A percentile compares a stretch with the other conserved stretches of the same genome.
Conservation (phyloP, 2,113 vertebrate species). For the Eulemur macaco region DNA sequence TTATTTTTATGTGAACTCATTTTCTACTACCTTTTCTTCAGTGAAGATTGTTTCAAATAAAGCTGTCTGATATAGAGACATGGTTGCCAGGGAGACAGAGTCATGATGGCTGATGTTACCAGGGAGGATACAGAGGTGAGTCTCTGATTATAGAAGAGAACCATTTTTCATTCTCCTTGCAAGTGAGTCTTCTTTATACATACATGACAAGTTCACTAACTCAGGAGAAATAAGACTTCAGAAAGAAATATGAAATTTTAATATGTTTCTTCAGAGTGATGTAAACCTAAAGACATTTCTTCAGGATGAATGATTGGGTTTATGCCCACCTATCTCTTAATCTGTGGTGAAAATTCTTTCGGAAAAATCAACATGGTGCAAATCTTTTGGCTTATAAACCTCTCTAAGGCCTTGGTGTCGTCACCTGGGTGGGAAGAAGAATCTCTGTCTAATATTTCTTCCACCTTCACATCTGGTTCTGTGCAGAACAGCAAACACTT, state of each 20-base stretch:
- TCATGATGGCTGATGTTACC: constrained; percentile 77
- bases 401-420: neutral
- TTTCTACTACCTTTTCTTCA: constrained; percentile 16
- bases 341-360: constrained; percentile 34
- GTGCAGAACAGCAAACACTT: neutral
- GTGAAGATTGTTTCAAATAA: constrained; percentile 75
- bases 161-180: constrained; percentile 82
- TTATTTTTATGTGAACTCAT: constrained; percentile 66
- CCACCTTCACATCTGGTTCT: neutral
- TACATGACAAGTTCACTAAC: constrained; percentile 78
- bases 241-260: constrained; percentile 73
- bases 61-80: constrained; percentile 69
- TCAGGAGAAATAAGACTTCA: constrained; percentile 71
- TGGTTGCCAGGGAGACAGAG: constrained; percentile 85
- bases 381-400: constrained; percentile 40
- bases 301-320: constrained; percentile 40
- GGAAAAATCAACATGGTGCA: constrained; percentile 3
- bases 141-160: constrained; percentile 80
- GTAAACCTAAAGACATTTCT: constrained; percentile 63
- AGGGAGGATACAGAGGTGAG: constrained; percentile 80
- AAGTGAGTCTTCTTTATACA: constrained; percentile 68
- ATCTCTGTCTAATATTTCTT: neutral
- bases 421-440: neutral
- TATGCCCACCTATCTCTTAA: constrained; percentile 45
- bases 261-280: constrained; percentile 52